Evolutionary conservation across 2,888 invertebrate genomes (phyloP).

Genomic region (Folsomia manolachei): DNA sequence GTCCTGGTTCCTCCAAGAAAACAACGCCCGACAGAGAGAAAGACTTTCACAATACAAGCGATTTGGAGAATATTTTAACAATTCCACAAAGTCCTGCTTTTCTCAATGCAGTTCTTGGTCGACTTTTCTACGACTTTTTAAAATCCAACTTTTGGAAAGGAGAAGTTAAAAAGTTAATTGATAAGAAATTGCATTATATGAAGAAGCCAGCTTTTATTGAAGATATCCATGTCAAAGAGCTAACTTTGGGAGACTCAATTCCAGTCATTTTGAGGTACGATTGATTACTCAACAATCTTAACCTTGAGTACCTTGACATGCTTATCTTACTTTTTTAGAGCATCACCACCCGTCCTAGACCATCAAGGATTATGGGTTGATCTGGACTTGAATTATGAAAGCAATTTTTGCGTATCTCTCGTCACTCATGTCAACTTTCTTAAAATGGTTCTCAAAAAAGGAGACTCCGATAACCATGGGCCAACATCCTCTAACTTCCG

Average conservation of each 20-base stretch:
- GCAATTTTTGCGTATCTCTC: conserved; percentile 74
- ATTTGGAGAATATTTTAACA: conserved; percentile 36
- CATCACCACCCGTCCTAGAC: conserved; percentile 68
- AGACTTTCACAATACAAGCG: conserved; percentile 34
- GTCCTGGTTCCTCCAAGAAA: conserved; percentile 35
- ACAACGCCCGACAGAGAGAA: conserved; percentile 28
- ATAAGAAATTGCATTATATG: conserved; percentile 79
- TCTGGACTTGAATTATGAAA: conserved; percentile 75
- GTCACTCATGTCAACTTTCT: conserved; percentile 84
- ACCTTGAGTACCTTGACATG: not conserved
- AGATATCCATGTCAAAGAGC: conserved; percentile 70
- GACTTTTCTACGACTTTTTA: conserved; percentile 79
- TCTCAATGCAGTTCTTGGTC: conserved; percentile 74
- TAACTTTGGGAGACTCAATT: conserved; percentile 69
- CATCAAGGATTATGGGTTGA: conserved; percentile 86
- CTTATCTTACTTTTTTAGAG: conserved; percentile 53
- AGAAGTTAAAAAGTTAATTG: conserved; percentile 72
- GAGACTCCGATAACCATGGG: conserved; percentile 44
- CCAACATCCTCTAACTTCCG: not conserved
- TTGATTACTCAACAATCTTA: not conserved
- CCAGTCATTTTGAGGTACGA: conserved; percentile 61
- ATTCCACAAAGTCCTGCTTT: conserved; percentile 61
- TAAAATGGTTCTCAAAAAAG: conserved; percentile 59
- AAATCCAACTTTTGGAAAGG: conserved; percentile 68
- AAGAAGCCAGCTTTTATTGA: conserved; percentile 88